These are phyloP conservation scores for Hippocampus comes DNA, from an alignment of 2,113 vertebrate genomes.

Conservation along the genomic window DNA sequence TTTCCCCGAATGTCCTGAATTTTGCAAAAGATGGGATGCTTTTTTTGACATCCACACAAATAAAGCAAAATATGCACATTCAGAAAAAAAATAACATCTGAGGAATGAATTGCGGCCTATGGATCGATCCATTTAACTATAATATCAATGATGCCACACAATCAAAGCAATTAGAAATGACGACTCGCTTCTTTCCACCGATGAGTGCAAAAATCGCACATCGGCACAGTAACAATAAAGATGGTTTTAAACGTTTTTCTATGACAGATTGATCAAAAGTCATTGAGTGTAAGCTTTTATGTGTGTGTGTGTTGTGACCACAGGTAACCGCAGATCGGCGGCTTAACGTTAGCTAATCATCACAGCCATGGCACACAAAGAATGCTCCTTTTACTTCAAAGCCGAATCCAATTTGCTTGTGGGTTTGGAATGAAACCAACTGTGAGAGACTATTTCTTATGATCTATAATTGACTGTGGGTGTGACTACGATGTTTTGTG, in stretches of 20 bases:
- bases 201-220: not conserved
- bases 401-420: conserved; percentile 23
- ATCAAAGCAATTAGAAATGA: conserved; percentile 1
- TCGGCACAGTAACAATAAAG: not conserved
- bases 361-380: conserved; percentile 54
- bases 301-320: not conserved
- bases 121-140: not conserved
- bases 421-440: not conserved
- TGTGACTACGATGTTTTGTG: not conserved
- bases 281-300: not conserved
- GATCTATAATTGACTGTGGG: too few relatives aligned
- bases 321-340: conserved; percentile 35
- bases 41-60: not conserved
- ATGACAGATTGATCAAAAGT: not conserved
- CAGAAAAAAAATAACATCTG: not conserved
- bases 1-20: not conserved
- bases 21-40: not conserved
- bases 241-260: not conserved
- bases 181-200: not conserved
- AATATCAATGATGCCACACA: conserved; percentile 1
- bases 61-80: not conserved
- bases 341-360: conserved; percentile 51
- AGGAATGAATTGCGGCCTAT: not conserved
- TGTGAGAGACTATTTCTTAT: not conserved
- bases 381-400: conserved; percentile 22